phyloP scores from a whole-genome alignment of 1,140 invertebrate genomes.

The Oreohelix idahoensis region DNA sequence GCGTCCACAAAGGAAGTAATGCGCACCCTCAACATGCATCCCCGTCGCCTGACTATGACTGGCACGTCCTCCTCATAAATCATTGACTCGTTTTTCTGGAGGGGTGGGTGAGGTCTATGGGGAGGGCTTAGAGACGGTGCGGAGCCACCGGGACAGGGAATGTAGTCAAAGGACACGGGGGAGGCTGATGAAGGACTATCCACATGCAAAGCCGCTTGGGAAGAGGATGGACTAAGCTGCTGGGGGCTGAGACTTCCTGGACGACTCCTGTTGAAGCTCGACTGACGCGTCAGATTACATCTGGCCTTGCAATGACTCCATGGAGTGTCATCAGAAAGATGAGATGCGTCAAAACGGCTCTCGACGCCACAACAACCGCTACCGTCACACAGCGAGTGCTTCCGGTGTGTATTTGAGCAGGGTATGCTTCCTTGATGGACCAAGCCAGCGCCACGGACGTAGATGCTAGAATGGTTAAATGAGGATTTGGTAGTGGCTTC shows the following conservation, averaged over 20 bases:
- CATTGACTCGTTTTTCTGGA: slow-evolving; percentile 60
- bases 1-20: slow-evolving; percentile 64
- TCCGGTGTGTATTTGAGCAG: not conserved
- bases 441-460: slow-evolving; percentile 5
- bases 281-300: not conserved
- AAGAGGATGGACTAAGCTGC: slow-evolving; percentile 30
- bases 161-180: not conserved
- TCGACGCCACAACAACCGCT: not conserved
- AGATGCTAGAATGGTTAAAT: not conserved
- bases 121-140: not conserved
- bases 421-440: slow-evolving; percentile 38
- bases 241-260: not conserved
- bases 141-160: not conserved
- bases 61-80: slow-evolving; percentile 73
- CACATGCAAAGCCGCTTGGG: not conserved
- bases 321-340: not conserved
- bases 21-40: slow-evolving; percentile 71
- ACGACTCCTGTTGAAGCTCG: not conserved
- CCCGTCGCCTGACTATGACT: slow-evolving; percentile 73
- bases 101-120: slow-evolving; percentile 8
- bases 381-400: not conserved
- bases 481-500: not conserved
- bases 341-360: not conserved
- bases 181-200: not conserved
- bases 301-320: not conserved